A percentile compares a stretch with the other conserved stretches of the same genome.
Evolutionary conservation across 2,113 vertebrate genomes (phyloP).

Genomic region (Elgaria multicarinata): DNA sequence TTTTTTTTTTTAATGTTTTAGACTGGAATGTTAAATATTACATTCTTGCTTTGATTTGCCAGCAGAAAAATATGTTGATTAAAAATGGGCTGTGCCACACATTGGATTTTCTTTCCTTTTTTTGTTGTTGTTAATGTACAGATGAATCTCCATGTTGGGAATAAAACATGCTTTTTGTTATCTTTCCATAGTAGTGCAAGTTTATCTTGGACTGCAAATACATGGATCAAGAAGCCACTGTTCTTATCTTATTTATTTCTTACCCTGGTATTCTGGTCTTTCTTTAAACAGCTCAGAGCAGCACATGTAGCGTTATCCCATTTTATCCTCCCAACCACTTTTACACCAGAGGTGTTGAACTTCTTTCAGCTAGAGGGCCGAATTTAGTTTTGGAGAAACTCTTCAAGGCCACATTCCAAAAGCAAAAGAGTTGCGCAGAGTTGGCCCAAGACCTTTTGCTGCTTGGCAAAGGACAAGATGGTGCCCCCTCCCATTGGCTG

Average conservation of each 20-base stretch:
- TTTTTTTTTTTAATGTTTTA: no score
- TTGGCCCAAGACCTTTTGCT: no score
- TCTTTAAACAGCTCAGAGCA: neutral
- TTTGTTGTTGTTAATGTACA: neutral
- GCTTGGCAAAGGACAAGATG: no score
- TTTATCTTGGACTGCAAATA: neutral
- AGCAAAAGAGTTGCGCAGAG: no score
- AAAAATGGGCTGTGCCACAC: neutral
- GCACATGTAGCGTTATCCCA: neutral
- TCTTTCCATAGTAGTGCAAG: neutral
- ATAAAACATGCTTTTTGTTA: neutral
- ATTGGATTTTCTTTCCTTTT: neutral
- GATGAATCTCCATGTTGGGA: no score
- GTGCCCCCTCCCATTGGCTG: no score
- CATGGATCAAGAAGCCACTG: neutral
- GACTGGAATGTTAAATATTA: neutral
- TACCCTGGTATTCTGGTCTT: neutral
- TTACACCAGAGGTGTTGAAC: neutral
- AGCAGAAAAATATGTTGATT: neutral
- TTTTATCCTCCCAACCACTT: neutral
- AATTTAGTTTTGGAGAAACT: no score
- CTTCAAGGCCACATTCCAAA: no score
- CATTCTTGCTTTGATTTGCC: neutral
- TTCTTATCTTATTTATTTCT: neutral
- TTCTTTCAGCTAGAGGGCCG: no score